A percentile compares a stretch with the other conserved stretches of the same genome.
phyloP scores from a whole-genome alignment of 64 coral and sea anemone genomes.

The Porites australiensis region DNA sequence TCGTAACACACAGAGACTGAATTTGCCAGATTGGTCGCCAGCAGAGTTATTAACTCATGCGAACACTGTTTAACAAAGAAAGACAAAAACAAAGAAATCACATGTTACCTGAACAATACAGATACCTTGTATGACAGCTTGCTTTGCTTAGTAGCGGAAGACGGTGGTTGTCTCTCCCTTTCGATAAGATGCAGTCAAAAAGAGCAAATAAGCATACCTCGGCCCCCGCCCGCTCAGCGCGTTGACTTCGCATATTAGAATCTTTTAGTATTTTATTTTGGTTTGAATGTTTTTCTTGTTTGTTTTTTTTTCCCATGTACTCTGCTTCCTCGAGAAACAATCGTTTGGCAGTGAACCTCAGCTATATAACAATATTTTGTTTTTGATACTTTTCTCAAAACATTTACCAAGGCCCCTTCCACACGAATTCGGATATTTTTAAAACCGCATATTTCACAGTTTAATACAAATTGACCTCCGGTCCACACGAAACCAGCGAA shows the following conservation, averaged over 20 bases:
- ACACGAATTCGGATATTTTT: no score
- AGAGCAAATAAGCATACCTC: slow-evolving; percentile 24
- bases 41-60: not conserved
- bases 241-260: not conserved
- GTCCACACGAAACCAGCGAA: no score
- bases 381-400: no score
- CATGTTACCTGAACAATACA: slow-evolving; percentile 41
- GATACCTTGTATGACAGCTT: slow-evolving; percentile 49
- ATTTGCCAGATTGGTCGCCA: not conserved
- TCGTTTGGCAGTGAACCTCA: no score
- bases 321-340: no score
- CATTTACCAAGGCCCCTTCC: no score
- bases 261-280: not conserved
- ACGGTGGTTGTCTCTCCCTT: not conserved
- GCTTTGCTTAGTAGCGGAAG: slow-evolving; percentile 60
- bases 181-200: not conserved
- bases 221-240: not conserved
- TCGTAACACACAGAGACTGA: not conserved
- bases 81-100: slow-evolving; percentile 53
- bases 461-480: no score
- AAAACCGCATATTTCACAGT: no score
- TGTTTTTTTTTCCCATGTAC: no score
- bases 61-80: slow-evolving; percentile 1
- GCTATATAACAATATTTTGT: no score
- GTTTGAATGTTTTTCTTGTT: no score